Percentiles rank a stretch among this genome's conserved stretches.
phyloP scores from a whole-genome alignment of 2,888 invertebrate genomes.

The Drosophila formosana region DNA sequence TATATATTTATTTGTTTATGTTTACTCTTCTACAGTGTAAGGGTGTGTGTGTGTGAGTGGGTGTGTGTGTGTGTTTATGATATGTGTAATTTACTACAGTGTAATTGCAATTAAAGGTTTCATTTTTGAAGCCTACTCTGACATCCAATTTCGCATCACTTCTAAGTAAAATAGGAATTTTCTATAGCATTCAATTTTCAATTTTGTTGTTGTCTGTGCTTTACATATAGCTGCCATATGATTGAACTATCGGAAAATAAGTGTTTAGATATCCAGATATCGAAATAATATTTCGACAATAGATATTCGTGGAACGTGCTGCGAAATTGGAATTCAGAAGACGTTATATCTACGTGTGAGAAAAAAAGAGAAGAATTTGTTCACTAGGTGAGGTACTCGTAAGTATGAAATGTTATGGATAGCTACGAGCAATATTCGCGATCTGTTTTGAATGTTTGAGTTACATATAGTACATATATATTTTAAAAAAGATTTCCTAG shows the following conservation, averaged over 20 bases:
- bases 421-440: not conserved
- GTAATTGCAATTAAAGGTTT: slow-evolving; percentile 34
- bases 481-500: slow-evolving; percentile 12
- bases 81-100: slow-evolving; percentile 67
- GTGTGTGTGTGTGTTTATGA: slow-evolving; percentile 43
- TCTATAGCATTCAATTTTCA: not conserved
- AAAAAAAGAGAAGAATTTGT: not conserved
- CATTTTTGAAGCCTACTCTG: not conserved
- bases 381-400: slow-evolving; percentile 32
- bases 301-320: not conserved
- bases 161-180: not conserved
- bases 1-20: slow-evolving; percentile 10
- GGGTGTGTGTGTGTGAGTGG: slow-evolving; percentile 20
- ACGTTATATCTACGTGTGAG: not conserved
- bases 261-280: not conserved
- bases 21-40: slow-evolving; percentile 15
- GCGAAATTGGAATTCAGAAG: not conserved
- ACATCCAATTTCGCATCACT: not conserved
- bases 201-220: not conserved
- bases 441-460: slow-evolving; percentile 4
- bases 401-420: slow-evolving; percentile 8
- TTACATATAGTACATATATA: not conserved
- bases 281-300: not conserved
- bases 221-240: not conserved
- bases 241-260: not conserved